Evolutionary conservation across 2,797 vertebrate species (phyloP), one percentile per base, ranked within the genome.

Genomic region (Sphaeramia orbicularis): DNA sequence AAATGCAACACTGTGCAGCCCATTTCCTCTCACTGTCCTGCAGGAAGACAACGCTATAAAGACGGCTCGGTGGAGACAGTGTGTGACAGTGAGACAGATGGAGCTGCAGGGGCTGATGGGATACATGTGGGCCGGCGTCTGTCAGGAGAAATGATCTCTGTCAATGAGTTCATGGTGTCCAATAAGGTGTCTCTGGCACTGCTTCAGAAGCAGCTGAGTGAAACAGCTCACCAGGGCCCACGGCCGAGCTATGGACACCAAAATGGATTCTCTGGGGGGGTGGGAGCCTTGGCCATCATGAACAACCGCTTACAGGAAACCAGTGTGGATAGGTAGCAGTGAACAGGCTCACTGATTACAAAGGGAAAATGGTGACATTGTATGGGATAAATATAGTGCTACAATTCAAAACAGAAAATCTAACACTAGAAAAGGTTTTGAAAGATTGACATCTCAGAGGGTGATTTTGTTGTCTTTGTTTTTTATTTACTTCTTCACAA

Each of bases 221-320:
- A 95, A 85, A 93, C 93, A 0, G 94, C 94, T 60, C 93, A 94
- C n/a, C 93, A 93, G 63, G 93, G 92, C 41, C 92, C 92, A 0
- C 88, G 92, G 43, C 94, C 93, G 59, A 93, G 94, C 74, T 87
- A 92, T 8, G 45, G 71, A 7, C 93, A 92, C 36, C 92, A 93
- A 37, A 94, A 94, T 4, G 94, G 94, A 45, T 94, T 95, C 81
- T 93, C 93, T 2, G 93, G 86, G 0, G 94, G 94, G 0, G 93
- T 95, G 11, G 94, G 94, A 0, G 94, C 94, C 15, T 82, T 95
- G 45, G 94, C 91, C 27, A 91, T 95, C 30, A 95, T 95, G 94
- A 95, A 94, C 80, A 95, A 95, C 59, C 91, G 94, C 21, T 87
- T 95, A 30, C 94, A 94, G 78, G 94, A 95, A 81, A 95, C 94